These are phyloP conservation scores for Caenorhabditis tropicalis DNA, from an alignment of 1,140 invertebrate genomes.

Conservation along the genomic window DNA sequence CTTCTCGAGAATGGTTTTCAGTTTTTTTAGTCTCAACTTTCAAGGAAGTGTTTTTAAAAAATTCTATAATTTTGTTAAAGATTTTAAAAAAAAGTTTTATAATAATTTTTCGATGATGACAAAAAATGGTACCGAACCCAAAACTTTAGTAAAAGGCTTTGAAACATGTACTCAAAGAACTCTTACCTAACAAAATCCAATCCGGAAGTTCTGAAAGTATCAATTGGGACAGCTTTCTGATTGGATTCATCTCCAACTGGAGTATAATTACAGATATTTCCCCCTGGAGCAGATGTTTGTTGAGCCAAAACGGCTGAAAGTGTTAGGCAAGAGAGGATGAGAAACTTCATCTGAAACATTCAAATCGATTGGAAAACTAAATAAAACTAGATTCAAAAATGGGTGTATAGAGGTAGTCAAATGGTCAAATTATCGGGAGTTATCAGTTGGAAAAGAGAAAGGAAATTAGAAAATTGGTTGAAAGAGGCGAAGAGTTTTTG, in stretches of 20 bases:
- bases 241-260: slow-evolving; percentile 30
- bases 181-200: slow-evolving; percentile 20
- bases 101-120: too few relatives aligned
- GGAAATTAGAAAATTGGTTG: not conserved
- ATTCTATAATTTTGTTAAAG: too few relatives aligned
- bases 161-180: too few relatives aligned
- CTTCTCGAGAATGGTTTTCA: too few relatives aligned
- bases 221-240: not conserved
- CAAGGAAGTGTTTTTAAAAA: too few relatives aligned
- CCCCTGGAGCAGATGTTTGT: slow-evolving; percentile 17
- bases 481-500: too few relatives aligned
- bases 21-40: too few relatives aligned
- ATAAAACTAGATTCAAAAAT: slow-evolving; percentile 15
- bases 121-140: too few relatives aligned
- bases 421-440: slow-evolving; percentile 29
- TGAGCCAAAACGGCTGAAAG: not conserved
- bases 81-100: too few relatives aligned
- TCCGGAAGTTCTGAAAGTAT: not conserved
- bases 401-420: not conserved
- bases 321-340: slow-evolving; percentile 12
- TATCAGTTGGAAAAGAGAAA: not conserved
- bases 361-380: not conserved
- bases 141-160: too few relatives aligned
- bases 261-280: slow-evolving; percentile 5
- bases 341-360: not conserved